phyloP scores from a whole-genome alignment of 2,113 vertebrate genomes.

The Hystrix cristata region DNA sequence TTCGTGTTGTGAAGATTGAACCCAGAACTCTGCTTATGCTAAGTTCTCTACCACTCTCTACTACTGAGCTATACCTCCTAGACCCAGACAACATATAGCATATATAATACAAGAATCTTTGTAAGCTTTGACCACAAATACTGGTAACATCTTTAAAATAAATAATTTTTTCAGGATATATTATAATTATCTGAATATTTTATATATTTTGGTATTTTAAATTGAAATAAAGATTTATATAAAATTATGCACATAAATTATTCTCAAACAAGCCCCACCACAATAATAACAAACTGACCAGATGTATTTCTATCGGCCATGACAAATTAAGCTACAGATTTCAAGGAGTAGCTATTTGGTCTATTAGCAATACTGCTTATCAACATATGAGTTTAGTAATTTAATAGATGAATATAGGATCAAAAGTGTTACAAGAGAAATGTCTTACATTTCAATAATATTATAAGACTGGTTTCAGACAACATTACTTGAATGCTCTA shows the following conservation, averaged over 20 bases:
- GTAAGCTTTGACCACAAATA: neutral
- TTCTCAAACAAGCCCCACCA: neutral
- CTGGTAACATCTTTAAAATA: neutral
- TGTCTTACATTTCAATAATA: constrained; percentile 55
- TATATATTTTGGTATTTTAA: neutral
- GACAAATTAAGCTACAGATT: neutral
- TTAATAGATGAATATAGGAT: neutral
- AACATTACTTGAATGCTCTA: constrained; percentile 26
- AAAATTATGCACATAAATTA: neutral
- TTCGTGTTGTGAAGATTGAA: neutral
- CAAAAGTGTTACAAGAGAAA: constrained; percentile 2
- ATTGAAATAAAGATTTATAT: neutral
- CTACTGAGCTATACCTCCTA: neutral
- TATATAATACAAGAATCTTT: neutral
- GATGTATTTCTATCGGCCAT: neutral
- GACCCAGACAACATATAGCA: neutral
- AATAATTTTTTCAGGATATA: neutral
- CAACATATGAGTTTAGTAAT: neutral
- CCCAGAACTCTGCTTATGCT: neutral
- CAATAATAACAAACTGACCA: neutral
- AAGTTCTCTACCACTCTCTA: too few relatives aligned
- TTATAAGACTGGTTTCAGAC: constrained; percentile 14
- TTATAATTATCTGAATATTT: neutral
- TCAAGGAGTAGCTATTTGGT: neutral
- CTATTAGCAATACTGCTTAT: neutral